Conservation (phyloP, 53 echinoderm and acorn worm genomes). For the Temnopleurus reevesii region DNA sequence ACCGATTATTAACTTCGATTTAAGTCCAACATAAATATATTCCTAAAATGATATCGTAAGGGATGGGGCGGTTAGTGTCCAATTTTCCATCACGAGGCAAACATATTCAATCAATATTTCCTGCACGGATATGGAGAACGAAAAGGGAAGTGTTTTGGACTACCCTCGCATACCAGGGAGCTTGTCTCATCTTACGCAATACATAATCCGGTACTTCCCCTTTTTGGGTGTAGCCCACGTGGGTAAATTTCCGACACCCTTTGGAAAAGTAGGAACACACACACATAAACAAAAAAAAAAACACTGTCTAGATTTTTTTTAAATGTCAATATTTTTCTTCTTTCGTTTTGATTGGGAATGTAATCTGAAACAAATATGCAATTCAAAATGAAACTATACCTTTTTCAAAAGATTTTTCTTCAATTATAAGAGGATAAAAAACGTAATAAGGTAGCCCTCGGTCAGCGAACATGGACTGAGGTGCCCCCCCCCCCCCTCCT, state of each 20-base stretch:
- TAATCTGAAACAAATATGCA: no score
- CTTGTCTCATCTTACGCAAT: neutral
- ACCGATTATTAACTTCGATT: neutral
- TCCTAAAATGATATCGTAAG: neutral
- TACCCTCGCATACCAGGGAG: slow-evolving; percentile 9
- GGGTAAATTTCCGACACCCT: neutral
- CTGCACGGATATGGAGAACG: neutral
- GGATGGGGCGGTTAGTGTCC: neutral
- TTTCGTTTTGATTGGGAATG: neutral
- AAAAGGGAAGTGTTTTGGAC: neutral
- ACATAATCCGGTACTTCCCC: neutral
- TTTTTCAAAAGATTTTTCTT: no score
- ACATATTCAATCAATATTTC: no score
- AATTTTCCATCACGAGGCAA: no score
- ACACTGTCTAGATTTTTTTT: neutral
- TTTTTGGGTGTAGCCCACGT: no score
- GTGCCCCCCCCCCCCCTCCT: no score
- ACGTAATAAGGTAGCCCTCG: no score
- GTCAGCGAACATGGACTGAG: no score
- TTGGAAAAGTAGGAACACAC: neutral
- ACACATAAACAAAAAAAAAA: neutral
- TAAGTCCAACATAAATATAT: no score
- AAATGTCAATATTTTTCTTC: neutral
- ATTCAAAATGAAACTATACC: no score
- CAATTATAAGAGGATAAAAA: no score